These are phyloP conservation scores for Virgularia gustaviana DNA, from an alignment of 92 coral and sea anemone genomes.

Conservation along the genomic window DNA sequence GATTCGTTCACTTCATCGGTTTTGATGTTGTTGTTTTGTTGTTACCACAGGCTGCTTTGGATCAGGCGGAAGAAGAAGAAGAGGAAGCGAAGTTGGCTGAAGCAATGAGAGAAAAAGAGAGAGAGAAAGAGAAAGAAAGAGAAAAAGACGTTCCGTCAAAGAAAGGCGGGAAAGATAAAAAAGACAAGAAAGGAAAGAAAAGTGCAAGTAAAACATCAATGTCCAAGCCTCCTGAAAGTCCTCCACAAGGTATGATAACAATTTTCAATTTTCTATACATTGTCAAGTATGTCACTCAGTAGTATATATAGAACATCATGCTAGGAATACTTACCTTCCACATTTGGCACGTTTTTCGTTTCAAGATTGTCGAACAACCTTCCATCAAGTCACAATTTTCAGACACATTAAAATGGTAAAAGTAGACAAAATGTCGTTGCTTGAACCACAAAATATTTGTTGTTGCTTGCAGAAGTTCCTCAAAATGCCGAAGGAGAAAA, in stretches of 20 bases:
- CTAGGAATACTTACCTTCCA: too few relatives aligned
- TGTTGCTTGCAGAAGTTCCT: too few relatives aligned
- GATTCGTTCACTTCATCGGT: too few relatives aligned
- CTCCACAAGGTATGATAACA: constrained; percentile 71
- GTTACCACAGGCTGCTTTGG: constrained; percentile 65
- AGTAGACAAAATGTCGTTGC: too few relatives aligned
- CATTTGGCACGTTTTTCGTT: too few relatives aligned
- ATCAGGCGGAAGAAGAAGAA: constrained; percentile 89
- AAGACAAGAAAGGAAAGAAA: constrained; percentile 89
- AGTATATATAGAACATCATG: too few relatives aligned
- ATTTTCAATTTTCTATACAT: too few relatives aligned
- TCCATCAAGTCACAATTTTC: too few relatives aligned
- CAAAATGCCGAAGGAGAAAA: constrained; percentile 71
- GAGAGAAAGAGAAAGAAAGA: constrained; percentile 77
- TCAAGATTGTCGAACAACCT: too few relatives aligned
- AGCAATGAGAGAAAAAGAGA: constrained; percentile 79
- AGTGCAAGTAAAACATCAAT: constrained; percentile 69
- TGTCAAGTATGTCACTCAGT: neutral
- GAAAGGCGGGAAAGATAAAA: constrained; percentile 69
- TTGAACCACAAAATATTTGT: too few relatives aligned
- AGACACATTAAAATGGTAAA: too few relatives aligned
- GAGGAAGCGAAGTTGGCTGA: constrained; percentile 74
- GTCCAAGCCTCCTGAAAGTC: constrained; percentile 76
- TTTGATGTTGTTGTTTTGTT: too few relatives aligned
- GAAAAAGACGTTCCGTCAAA: constrained; percentile 20